These are phyloP conservation scores for Apodemus sylvaticus DNA, from an alignment of 2,113 vertebrate genomes.

Conservation along the genomic window DNA sequence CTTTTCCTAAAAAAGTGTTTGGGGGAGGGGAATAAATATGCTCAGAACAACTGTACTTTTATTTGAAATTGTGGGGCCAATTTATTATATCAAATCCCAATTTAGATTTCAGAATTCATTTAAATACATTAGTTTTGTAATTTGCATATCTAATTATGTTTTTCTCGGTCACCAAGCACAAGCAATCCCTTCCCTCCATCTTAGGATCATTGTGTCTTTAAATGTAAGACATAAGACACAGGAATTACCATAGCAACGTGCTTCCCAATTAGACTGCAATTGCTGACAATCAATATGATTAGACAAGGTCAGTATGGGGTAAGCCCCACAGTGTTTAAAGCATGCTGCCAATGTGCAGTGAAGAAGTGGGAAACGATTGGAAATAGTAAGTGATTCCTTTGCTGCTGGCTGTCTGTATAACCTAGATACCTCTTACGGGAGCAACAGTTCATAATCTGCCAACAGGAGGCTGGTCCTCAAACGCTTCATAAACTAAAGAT, in stretches of 20 bases:
- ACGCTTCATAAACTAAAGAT: constrained; percentile 15
- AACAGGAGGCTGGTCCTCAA: not conserved
- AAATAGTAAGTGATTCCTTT: constrained; percentile 23
- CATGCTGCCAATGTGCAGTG: constrained; percentile 41
- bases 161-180: constrained; percentile 77
- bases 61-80: constrained; percentile 48
- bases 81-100: constrained; percentile 64
- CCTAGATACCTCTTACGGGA: not conserved
- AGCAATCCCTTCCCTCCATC: constrained; percentile 64
- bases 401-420: constrained; percentile 23
- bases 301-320: constrained; percentile 83
- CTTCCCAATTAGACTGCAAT: constrained; percentile 84
- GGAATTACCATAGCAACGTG: constrained; percentile 87
- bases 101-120: constrained; percentile 82
- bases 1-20: constrained; percentile 57
- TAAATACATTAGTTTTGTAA: constrained; percentile 84
- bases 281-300: constrained; percentile 83
- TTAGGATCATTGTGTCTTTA: constrained; percentile 83
- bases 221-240: constrained; percentile 81
- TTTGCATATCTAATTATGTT: constrained; percentile 82
- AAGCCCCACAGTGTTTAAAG: constrained; percentile 70
- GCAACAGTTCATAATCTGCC: constrained; percentile 63
- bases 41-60: constrained; percentile 61
- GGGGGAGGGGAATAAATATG: constrained; percentile 53
- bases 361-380: constrained; percentile 54